Evolutionary conservation across 2,888 invertebrate species (phyloP).

Genomic region (Callimorpha dominula): DNA sequence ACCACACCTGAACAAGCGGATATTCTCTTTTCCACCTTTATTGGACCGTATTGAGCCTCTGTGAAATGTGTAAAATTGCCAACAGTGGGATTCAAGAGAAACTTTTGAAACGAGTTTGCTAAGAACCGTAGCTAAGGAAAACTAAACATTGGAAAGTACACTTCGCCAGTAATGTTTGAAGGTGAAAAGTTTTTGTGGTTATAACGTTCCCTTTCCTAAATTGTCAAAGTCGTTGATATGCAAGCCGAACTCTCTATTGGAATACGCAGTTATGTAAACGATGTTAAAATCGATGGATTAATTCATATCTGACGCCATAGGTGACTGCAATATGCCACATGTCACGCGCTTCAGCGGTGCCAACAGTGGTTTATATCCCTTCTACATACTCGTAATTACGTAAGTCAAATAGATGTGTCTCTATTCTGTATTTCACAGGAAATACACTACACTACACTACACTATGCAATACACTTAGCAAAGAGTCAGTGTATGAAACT

Average conservation of each 20-base stretch:
- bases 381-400: not conserved
- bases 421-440: not conserved
- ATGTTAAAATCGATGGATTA: not conserved
- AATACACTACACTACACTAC: too few relatives aligned
- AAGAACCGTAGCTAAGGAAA: slow-evolving; percentile 60
- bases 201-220: slow-evolving; percentile 17
- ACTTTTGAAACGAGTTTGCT: slow-evolving; percentile 67
- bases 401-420: not conserved
- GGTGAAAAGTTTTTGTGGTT: slow-evolving; percentile 37
- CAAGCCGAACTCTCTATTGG: not conserved
- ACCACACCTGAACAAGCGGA: slow-evolving; percentile 39
- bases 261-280: slow-evolving; percentile 9
- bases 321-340: not conserved
- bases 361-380: not conserved
- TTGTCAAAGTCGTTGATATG: slow-evolving; percentile 19
- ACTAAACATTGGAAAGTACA: slow-evolving; percentile 58
- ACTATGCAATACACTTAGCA: not conserved
- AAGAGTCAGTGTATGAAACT: not conserved
- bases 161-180: slow-evolving; percentile 50
- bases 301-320: slow-evolving; percentile 1
- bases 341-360: not conserved
- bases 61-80: slow-evolving; percentile 75
- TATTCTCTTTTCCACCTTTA: slow-evolving; percentile 63
- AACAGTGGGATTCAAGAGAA: slow-evolving; percentile 68
- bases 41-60: slow-evolving; percentile 70